Conservation (phyloP, 2,888 invertebrate genomes). For the Linnaemya tessellans region DNA sequence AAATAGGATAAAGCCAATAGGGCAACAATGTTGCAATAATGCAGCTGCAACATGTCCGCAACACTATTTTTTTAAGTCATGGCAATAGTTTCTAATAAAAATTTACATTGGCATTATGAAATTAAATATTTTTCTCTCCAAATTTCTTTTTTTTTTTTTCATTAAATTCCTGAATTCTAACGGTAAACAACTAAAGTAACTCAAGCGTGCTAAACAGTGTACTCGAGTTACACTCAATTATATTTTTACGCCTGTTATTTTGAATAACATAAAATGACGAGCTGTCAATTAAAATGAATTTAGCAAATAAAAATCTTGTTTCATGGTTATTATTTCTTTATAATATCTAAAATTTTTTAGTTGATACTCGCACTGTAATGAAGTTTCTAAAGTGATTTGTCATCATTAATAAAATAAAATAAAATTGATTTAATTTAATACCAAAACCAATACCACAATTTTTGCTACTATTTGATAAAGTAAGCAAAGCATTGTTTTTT, state of each 20-base stretch:
- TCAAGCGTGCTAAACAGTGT: slow-evolving; percentile 22
- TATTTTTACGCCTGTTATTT: slow-evolving; percentile 11
- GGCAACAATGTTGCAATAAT: too few relatives aligned
- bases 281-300: slow-evolving; percentile 26
- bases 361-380: slow-evolving; percentile 1
- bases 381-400: slow-evolving; percentile 32
- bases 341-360: slow-evolving; percentile 22
- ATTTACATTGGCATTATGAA: too few relatives aligned
- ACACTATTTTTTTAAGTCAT: not conserved
- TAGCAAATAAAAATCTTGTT: slow-evolving; percentile 33
- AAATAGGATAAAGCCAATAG: too few relatives aligned
- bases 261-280: slow-evolving; percentile 4
- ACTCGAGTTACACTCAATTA: slow-evolving; percentile 31
- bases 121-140: not conserved
- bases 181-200: slow-evolving; percentile 6
- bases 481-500: slow-evolving; percentile 1
- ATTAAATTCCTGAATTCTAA: slow-evolving; percentile 16
- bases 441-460: slow-evolving; percentile 37
- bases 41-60: not conserved
- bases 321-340: not conserved
- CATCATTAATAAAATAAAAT: slow-evolving; percentile 31
- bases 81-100: not conserved
- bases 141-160: not conserved
- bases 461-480: slow-evolving; percentile 3
- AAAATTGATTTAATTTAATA: slow-evolving; percentile 19